Evolutionary conservation across 2,888 invertebrate genomes (phyloP), one percentile per base, ranked within the genome.

Genomic region (Parapristionchus giblindavisi): DNA sequence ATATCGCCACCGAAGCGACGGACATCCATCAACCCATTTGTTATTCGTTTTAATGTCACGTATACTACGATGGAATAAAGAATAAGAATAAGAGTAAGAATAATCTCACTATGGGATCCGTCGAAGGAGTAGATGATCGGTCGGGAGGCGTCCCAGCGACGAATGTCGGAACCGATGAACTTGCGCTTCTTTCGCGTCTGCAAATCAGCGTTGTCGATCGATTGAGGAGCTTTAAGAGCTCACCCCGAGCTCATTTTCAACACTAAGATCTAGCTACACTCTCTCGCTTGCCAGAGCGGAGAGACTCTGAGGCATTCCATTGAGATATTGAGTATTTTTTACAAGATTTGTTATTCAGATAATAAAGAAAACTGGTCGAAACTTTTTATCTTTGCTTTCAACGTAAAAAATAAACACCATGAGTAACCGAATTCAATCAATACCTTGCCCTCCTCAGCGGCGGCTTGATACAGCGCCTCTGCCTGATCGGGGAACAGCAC

Each of bases 51-150:
- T n/a, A n/a, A n/a, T n/a, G n/a, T n/a, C n/a, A n/a, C n/a, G n/a
- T n/a, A n/a, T n/a, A n/a, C n/a, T n/a, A n/a, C n/a, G n/a, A n/a
- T n/a, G n/a, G n/a, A n/a, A n/a, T n/a, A n/a, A n/a, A n/a, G n/a
- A n/a, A n/a, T n/a, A n/a, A n/a, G n/a, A n/a, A n/a, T n/a, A 14
- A 48, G 24, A 58, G n/a, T 58, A 11, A 17, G 27, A 21, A 66
- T 0, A 65, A 34, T 48, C 81, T 78, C 40, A 85, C 85, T 84
- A 77, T 88, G 88, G 56, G 86, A 86, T 54, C 88, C 88, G 74
- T 88, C 88, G 68, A 88, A 88, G 27, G 83, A 81, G 80, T 85
- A 88, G 74, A 86, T 76, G 54, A 88, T 88, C 5, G 88, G 85
- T 70, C 82, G 76, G 24, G 71, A 72, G 0, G 85, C 77, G 71